phyloP scores from a whole-genome alignment of 2,888 invertebrate species.

The Strigamia maritima region DNA sequence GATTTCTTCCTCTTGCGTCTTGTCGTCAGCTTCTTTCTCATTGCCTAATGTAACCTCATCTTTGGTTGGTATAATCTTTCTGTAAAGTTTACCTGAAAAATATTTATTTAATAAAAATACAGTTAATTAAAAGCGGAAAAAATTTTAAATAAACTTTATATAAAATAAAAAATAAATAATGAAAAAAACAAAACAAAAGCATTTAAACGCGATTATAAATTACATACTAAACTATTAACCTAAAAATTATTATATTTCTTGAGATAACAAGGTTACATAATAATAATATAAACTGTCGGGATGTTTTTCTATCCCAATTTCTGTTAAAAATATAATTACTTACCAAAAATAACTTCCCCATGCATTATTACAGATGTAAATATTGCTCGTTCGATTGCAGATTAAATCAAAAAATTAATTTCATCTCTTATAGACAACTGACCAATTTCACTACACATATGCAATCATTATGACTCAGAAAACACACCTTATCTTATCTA shows the following conservation, averaged over 20 bases:
- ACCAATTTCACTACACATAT: neutral
- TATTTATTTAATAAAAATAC: no score
- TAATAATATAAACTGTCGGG: neutral
- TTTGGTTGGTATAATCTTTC: slow-evolving; percentile 42
- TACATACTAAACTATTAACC: neutral
- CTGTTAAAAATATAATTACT: neutral
- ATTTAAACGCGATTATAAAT: neutral
- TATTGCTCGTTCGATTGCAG: neutral
- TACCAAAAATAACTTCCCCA: neutral
- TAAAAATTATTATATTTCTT: neutral
- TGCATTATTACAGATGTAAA: neutral
- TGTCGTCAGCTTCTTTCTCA: neutral
- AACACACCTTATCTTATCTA: no score
- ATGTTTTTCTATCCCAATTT: neutral
- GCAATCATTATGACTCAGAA: no score
- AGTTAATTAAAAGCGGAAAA: no score
- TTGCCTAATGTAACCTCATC: neutral
- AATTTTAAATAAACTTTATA: no score
- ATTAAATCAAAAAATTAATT: neutral
- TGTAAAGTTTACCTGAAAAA: slow-evolving; percentile 43
- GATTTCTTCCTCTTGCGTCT: neutral
- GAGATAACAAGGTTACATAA: neutral
- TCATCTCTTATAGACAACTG: neutral
- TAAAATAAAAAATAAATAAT: no score
- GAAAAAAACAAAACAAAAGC: slow-evolving; percentile 38